These are phyloP conservation scores for Chaetodon trifasciatus DNA, from an alignment of 2,797 vertebrate species.

Conservation along the genomic window DNA sequence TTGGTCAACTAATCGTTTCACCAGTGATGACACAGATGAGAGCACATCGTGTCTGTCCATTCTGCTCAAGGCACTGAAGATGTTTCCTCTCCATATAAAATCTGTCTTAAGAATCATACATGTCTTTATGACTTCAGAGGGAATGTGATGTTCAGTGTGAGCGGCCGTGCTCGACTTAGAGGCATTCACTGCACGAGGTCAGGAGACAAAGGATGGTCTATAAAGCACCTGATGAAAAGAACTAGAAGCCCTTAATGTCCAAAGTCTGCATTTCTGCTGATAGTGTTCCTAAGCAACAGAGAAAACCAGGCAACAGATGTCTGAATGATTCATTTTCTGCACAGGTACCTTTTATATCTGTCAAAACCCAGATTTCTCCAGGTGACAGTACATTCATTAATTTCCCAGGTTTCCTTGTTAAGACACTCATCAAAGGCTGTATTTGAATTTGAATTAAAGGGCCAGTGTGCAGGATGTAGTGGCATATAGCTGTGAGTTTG, in stretches of 20 bases:
- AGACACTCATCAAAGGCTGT: background rate
- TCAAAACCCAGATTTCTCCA: background rate
- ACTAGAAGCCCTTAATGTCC: constrained; percentile 34
- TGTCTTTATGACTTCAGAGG: background rate
- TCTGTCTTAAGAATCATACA: constrained; percentile 3
- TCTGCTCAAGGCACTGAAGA: background rate
- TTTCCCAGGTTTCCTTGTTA: background rate
- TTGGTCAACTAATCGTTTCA: background rate
- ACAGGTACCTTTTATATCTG: background rate
- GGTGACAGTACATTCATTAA: background rate
- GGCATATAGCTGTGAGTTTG: too few species aligned
- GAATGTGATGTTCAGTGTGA: background rate
- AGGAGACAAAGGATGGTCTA: constrained; percentile 34
- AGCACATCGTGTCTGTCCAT: background rate
- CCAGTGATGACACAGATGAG: background rate
- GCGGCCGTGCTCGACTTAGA: constrained; percentile 17
- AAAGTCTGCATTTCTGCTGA: constrained; percentile 42
- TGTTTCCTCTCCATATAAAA: constrained; percentile 1
- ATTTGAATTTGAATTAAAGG: too few species aligned
- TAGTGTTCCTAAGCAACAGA: constrained; percentile 77
- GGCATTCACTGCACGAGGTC: constrained; percentile 39
- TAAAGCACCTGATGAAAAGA: constrained; percentile 24
- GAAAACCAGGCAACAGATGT: constrained; percentile 40
- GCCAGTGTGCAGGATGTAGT: too few species aligned
- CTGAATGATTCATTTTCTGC: constrained; percentile 28